phyloP scores from a whole-genome alignment of 2,113 vertebrate genomes.

The Neogale vison region DNA sequence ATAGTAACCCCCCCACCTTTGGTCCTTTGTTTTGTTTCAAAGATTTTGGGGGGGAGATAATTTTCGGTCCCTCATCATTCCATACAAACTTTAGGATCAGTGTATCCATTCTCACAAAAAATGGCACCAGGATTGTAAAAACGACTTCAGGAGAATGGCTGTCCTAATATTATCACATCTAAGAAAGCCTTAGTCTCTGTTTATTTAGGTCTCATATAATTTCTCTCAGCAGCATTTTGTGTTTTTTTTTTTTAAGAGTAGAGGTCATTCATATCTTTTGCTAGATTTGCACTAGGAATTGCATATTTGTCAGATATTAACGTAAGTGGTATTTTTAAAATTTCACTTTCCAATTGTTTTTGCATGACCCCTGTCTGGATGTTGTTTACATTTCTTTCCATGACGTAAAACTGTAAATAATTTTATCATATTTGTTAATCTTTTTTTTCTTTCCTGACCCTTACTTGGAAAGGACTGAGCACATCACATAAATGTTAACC shows the following conservation, averaged over 20 bases:
- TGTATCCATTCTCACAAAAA: not conserved
- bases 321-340: not conserved
- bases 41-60: fast-evolving
- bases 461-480: not conserved
- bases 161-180: no score
- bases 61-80: not conserved
- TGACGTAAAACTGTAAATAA: not conserved
- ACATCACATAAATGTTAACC: not conserved
- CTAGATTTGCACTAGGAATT: not conserved
- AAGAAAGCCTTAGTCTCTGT: not conserved
- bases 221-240: not conserved
- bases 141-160: fast-evolving
- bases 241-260: not conserved
- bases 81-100: not conserved
- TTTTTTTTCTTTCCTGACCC: not conserved
- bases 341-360: not conserved
- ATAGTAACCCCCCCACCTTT: not conserved
- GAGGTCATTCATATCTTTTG: not conserved
- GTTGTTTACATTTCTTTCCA: not conserved
- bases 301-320: not conserved
- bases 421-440: not conserved
- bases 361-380: not conserved
- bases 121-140: not conserved
- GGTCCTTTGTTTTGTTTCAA: not conserved
- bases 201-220: not conserved